phyloP scores from a whole-genome alignment of 2,888 invertebrate genomes.

The Agrotis segetum region DNA sequence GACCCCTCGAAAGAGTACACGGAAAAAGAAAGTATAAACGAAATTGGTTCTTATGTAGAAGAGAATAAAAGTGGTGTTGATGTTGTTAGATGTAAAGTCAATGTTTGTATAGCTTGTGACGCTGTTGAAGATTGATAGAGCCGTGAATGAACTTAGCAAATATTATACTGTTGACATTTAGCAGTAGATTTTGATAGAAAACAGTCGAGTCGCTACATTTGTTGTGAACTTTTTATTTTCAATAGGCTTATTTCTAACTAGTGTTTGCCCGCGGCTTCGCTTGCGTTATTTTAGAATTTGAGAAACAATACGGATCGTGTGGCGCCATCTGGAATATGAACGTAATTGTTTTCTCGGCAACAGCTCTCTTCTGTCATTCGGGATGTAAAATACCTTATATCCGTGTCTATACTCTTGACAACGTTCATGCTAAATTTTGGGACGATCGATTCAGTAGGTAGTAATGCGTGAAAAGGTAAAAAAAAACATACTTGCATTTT shows the following conservation, averaged over 20 bases:
- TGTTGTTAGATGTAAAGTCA: conserved; percentile 52
- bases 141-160: conserved; percentile 77
- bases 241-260: not conserved
- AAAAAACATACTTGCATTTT: no score
- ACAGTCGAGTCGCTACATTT: conserved; percentile 13
- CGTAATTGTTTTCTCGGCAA: no score
- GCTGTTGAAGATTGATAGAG: conserved; percentile 76
- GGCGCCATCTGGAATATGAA: no score
- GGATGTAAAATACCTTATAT: no score
- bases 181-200: conserved; percentile 46
- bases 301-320: no score
- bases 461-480: no score
- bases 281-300: no score
- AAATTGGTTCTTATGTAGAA: conserved; percentile 54
- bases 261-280: no score
- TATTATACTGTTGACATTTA: conserved; percentile 67
- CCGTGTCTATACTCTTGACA: no score
- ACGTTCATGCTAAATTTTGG: no score
- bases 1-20: conserved; percentile 49
- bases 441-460: no score
- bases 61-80: conserved; percentile 51
- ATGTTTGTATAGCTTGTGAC: conserved; percentile 71
- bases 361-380: no score
- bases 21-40: conserved; percentile 20
- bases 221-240: conserved; percentile 30